Percentiles rank a stretch among this genome's conserved stretches.
Evolutionary conservation across 2,113 vertebrate genomes (phyloP).

Genomic region (Chloropsis cyanopogon): DNA sequence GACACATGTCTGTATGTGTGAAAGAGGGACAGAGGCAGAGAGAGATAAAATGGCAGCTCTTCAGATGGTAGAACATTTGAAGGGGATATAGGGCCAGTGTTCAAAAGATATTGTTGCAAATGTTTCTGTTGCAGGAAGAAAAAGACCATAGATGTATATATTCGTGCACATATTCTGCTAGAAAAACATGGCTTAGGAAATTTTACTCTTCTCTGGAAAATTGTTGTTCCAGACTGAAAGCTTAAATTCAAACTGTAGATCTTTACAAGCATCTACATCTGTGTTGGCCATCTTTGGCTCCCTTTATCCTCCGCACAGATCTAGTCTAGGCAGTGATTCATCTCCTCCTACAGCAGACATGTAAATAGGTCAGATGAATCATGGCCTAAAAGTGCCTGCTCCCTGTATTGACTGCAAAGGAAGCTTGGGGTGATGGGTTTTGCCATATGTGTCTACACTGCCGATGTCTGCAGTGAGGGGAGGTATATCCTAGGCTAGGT

Average conservation of each 20-base stretch:
- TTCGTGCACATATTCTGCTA: neutral
- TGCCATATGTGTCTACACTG: neutral
- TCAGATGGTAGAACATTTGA: conserved; percentile 15
- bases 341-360: conserved; percentile 57
- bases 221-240: neutral
- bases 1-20: neutral
- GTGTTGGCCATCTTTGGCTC: conserved; percentile 36
- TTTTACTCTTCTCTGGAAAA: conserved; percentile 22
- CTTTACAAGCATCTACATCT: neutral
- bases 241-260: neutral
- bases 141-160: neutral
- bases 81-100: neutral
- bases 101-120: conserved; percentile 30
- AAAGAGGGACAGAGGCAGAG: neutral
- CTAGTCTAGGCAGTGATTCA: conserved; percentile 57
- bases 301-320: conserved; percentile 38
- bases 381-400: conserved; percentile 63
- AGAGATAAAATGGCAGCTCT: conserved; percentile 20
- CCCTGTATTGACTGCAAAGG: conserved; percentile 28
- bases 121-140: neutral
- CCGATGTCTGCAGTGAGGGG: neutral
- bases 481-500: neutral
- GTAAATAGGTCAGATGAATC: conserved; percentile 69
- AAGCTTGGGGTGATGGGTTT: conserved; percentile 7
- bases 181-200: neutral